Base-by-base conservation (phyloP, 2,888 invertebrate species). In the Tetragnatha montana region DNA sequence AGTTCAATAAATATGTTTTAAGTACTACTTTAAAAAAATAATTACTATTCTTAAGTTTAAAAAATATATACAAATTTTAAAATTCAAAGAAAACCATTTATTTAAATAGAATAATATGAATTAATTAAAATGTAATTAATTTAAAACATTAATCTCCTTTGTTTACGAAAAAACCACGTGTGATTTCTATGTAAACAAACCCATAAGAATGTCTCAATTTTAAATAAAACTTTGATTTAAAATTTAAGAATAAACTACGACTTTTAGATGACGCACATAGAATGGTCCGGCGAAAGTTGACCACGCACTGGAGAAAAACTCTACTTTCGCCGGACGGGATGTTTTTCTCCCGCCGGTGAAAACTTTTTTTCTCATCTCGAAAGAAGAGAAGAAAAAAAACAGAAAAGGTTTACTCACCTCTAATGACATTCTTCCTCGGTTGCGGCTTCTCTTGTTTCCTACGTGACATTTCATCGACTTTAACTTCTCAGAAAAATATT, bases 371-470 rank as follows among this genome's bases (percentile, higher is more conserved):
- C 3, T 19, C n/a, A n/a, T n/a, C 76, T 35, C 4, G n/a, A 10
- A 74, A 76, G 35, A 50, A 76, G 8, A n/a, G 10, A 82, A 50
- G 50, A 76, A 69, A 17, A 68, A 49, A 81, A 76, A 81, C n/a
- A n/a, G n/a, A n/a, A n/a, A n/a, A n/a, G n/a, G 75, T 10, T 12
- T 12, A 93, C 93, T 93, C 92, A 93, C 93, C 92, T 92, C 93
- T 92, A 91, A 93, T 93, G 92, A 93, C 91, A 92, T 93, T 92
- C 92, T 93, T 93, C 92, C 94, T 92, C 91, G 93, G 94, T 91
- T 93, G 93, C 91, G 94, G 94, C 91, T 93, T 93, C 92, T 93
- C 94, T 92, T 94, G 93, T 92, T 93, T 93, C 91, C 94, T 92
- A 91, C 93, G 93, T 92, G 93, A 92, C 93, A 93, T 93, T 79